Evolutionary conservation across 2,797 vertebrate genomes (phyloP), one percentile per base, ranked within the genome.

Genomic region (Sus cebifrons): DNA sequence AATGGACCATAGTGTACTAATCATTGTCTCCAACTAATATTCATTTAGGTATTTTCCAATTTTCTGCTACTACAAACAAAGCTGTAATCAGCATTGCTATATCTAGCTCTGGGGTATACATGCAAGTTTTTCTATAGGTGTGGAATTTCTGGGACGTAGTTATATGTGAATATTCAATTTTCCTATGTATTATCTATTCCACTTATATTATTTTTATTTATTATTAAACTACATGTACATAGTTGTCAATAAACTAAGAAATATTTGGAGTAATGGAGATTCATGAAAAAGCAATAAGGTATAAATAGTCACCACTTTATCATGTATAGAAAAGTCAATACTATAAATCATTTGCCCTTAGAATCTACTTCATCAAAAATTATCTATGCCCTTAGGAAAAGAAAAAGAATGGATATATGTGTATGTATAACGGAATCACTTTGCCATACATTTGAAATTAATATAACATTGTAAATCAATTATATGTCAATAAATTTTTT

Each of bases 151-250:
- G 13, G 9, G 8, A 70, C 23, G 40, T 8, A 65, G 4, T n/a
- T n/a, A 75, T 79, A 75, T 56, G 8, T 62, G 27, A 91, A 6
- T 70, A 60, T 81, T 93, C 23, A 21, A n/a, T 49, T 91, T 95
- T 96, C 8, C 32, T 87, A 67, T 29, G 29, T 32, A 56, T 58
- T 6, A 36, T 27, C 15, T 79, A 60, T 73, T 44, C n/a, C 17
- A 91, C 13, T 40, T 79, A 16, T 84, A 70, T 44, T 62, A 13
- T 82, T 87, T 87, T 70, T 54, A 15, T 68, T 82, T n/a, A 64
- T 74, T 85, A 74, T 54, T 78, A 86, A 65, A 25, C 20, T 32
- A 44, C 54, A 60, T 73, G 14, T 70, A 56, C 5, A 70, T 15
- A 79, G 12, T 75, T 67, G 56, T 70, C 25, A 89, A 23, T 79